Base-by-base conservation (phyloP, 2,113 vertebrate species). In the Galbula dea region DNA sequence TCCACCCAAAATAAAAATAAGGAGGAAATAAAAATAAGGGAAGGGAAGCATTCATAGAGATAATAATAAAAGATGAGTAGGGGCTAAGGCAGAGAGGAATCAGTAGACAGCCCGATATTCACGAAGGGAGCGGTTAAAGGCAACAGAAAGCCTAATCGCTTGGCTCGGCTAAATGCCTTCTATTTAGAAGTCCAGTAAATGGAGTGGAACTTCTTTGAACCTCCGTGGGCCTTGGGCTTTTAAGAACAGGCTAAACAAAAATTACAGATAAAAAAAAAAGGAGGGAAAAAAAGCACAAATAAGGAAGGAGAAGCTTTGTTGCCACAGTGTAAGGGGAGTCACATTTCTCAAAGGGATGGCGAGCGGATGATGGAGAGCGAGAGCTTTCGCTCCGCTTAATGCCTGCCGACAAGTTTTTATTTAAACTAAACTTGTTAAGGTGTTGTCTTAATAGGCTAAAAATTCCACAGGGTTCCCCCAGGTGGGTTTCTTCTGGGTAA, bases 381-480 rank as follows among this genome's bases (percentile, higher is more conserved):
- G 34, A 34, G 32, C 76, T 94, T 94, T 94, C 43, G 46, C 68
- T 86, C 68, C 11, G 6, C 86, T 95, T 89, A 95, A 96, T 69
- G 92, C 94, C 92, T 93, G 93, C 92, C 80, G 88, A 97, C 69
- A 82, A 96, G 75, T 95, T 97, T 97, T 94, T 96, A 96, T 95
- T 97, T 97, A 96, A 97, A 95, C 91, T 95, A 94, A 96, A 95
- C 63, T 80, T 96, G 93, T 94, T 94, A 96, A 97, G 95, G 97
- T 97, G 97, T 96, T 97, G 94, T 91, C 97, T 96, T 97, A 96
- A 97, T 94, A 97, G 96, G 96, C 95, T 89, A 37, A 91, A n/a
- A 59, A 74, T 90, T 71, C 95, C 82, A 73, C 69, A 72, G 87
- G 94, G 86, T 48, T 96, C 96, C 94, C 97, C 94, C 92, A 95